Evolutionary conservation across 2,888 invertebrate genomes (phyloP).

Genomic region (Myopa tessellatipennis): DNA sequence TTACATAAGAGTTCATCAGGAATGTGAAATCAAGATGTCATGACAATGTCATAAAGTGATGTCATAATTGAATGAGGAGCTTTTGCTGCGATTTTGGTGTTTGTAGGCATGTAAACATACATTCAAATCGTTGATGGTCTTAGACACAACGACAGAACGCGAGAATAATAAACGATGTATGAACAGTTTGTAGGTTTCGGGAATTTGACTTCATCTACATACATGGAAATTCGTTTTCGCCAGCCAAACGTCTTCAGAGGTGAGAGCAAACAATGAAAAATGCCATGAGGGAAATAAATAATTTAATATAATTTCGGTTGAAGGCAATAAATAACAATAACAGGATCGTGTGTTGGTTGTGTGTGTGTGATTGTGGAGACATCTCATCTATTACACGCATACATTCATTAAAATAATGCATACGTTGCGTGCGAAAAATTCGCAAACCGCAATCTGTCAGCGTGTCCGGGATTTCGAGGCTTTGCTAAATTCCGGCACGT

Average conservation of each 20-base stretch:
- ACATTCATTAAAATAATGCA: not conserved
- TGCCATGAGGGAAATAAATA: conserved; percentile 38
- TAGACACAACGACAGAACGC: too few species aligned
- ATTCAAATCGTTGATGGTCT: too few species aligned
- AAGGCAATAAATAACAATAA: conserved; percentile 42
- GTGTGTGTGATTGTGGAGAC: not conserved
- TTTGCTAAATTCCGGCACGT: conserved; percentile 17
- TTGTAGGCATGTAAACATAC: too few species aligned
- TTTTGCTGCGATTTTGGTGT: too few species aligned
- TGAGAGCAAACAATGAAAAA: conserved; percentile 41
- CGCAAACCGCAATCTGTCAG: conserved; percentile 22
- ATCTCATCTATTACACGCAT: not conserved
- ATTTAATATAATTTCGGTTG: conserved; percentile 43
- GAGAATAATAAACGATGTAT: too few species aligned
- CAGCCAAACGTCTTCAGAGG: not conserved
- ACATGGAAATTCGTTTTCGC: too few species aligned
- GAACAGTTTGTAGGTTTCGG: too few species aligned
- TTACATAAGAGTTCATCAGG: too few species aligned
- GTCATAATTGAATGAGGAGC: too few species aligned
- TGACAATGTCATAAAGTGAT: too few species aligned
- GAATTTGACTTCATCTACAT: too few species aligned
- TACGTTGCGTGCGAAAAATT: not conserved
- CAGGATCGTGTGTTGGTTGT: not conserved
- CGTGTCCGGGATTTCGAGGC: conserved; percentile 7
- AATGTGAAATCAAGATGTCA: too few species aligned